phyloP scores from a whole-genome alignment of 2,797 vertebrate species.

The Sus cebifrons region DNA sequence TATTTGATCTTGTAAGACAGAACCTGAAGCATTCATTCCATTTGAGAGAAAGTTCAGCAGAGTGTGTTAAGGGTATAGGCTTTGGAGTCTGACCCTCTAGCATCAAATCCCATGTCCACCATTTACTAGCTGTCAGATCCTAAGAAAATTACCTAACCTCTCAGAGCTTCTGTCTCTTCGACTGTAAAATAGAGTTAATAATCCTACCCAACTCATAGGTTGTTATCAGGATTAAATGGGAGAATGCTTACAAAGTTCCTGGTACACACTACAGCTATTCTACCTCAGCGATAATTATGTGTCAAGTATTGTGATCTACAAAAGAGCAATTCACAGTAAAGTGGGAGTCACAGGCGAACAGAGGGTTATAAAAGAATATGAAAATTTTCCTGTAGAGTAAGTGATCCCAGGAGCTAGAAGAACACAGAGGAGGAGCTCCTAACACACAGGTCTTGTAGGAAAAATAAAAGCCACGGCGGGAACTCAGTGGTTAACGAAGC shows the following conservation, averaged over 20 bases:
- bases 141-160: constrained; percentile 52
- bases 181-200: constrained; percentile 2
- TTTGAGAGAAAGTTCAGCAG: constrained; percentile 40
- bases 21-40: neutral
- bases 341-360: neutral
- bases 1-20: neutral
- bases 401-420: neutral
- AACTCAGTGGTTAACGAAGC: too few relatives aligned
- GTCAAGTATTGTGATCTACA: neutral
- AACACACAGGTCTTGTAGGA: constrained; percentile 28
- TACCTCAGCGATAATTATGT: constrained; percentile 7
- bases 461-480: neutral
- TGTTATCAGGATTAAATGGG: constrained; percentile 8
- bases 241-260: neutral
- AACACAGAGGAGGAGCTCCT: neutral
- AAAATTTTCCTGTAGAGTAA: constrained; percentile 18
- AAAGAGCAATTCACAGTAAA: constrained; percentile 33
- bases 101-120: constrained; percentile 45
- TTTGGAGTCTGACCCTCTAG: neutral
- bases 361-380: constrained; percentile 27
- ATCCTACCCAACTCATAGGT: neutral
- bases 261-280: neutral
- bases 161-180: constrained; percentile 29
- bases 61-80: neutral
- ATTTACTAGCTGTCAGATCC: neutral